These are phyloP conservation scores for Drosophila siamana DNA, from an alignment of 2,888 invertebrate genomes.

Conservation along the genomic window DNA sequence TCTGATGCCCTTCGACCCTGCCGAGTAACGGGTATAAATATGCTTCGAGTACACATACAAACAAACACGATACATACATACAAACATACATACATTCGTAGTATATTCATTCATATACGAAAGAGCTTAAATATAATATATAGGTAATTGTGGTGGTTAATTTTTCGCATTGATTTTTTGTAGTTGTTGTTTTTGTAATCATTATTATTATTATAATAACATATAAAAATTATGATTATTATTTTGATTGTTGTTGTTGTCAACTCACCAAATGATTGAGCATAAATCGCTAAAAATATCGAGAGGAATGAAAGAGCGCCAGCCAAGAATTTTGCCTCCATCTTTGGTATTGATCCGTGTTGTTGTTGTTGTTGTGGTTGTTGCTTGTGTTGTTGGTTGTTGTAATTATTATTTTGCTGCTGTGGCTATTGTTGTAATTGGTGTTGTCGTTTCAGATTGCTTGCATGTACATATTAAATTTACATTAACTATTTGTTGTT, in stretches of 20 bases:
- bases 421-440: slow-evolving; percentile 43
- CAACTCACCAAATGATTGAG: slow-evolving; percentile 84
- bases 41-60: slow-evolving; percentile 10
- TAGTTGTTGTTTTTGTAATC: slow-evolving; percentile 20
- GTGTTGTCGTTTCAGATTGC: slow-evolving; percentile 58
- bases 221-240: slow-evolving; percentile 17
- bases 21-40: background rate
- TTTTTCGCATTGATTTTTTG: slow-evolving; percentile 6
- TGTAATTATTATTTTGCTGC: slow-evolving; percentile 42
- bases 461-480: slow-evolving; percentile 61
- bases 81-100: slow-evolving; percentile 19
- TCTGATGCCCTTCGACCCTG: background rate
- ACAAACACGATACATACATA: slow-evolving; percentile 23
- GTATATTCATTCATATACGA: slow-evolving; percentile 13
- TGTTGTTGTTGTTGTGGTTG: slow-evolving; percentile 46
- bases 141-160: slow-evolving; percentile 13
- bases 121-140: slow-evolving; percentile 49
- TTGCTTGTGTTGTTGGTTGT: slow-evolving; percentile 38
- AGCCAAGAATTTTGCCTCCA: slow-evolving; percentile 85
- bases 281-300: slow-evolving; percentile 85
- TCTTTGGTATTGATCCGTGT: slow-evolving; percentile 85
- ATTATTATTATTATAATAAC: slow-evolving; percentile 17
- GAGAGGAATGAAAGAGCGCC: slow-evolving; percentile 85
- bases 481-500: slow-evolving; percentile 68
- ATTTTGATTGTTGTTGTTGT: slow-evolving; percentile 38